Conservation (phyloP, 2,888 invertebrate species). For the Eurytoma californica region DNA sequence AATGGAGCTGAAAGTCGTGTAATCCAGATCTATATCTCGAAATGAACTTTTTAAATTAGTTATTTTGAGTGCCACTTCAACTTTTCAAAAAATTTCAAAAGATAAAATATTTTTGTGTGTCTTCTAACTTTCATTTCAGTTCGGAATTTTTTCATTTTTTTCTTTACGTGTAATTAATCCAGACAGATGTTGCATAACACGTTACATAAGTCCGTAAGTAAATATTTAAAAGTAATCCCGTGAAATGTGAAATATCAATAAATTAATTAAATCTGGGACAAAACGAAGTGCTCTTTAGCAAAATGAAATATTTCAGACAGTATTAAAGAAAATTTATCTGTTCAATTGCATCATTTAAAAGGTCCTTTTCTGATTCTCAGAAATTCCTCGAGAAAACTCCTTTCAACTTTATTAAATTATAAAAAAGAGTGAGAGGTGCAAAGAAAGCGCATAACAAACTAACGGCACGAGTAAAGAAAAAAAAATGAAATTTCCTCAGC, state of each 20-base stretch:
- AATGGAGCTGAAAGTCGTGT: too few relatives aligned
- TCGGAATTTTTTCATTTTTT: background rate
- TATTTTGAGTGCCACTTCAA: background rate
- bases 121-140: background rate
- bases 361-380: background rate
- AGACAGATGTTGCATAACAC: too few relatives aligned
- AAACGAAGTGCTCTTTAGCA: background rate
- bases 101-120: too few relatives aligned
- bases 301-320: background rate
- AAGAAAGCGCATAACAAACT: slow-evolving; percentile 4
- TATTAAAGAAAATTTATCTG: background rate
- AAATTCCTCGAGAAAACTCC: background rate
- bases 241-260: too few relatives aligned
- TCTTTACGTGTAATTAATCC: too few relatives aligned
- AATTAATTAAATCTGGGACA: too few relatives aligned
- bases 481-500: slow-evolving; percentile 23
- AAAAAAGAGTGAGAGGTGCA: background rate
- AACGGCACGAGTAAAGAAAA: background rate
- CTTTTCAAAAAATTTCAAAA: too few relatives aligned
- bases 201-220: too few relatives aligned
- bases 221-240: too few relatives aligned
- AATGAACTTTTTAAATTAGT: too few relatives aligned
- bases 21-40: too few relatives aligned
- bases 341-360: background rate
- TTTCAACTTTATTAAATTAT: background rate